phyloP scores from a whole-genome alignment of 2,888 invertebrate genomes.

The Spodoptera exigua region DNA sequence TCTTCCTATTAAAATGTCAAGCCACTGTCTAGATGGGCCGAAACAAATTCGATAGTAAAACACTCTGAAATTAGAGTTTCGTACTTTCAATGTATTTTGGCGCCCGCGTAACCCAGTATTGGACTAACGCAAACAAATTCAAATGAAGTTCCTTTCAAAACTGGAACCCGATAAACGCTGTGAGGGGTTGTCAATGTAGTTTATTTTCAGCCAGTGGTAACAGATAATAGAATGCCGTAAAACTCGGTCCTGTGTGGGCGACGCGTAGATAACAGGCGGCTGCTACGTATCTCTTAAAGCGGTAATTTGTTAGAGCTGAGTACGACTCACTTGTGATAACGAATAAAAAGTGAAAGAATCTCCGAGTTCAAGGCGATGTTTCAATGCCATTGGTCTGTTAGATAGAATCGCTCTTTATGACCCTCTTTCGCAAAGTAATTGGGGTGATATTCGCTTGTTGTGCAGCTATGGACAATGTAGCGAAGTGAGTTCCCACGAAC shows the following conservation, averaged over 20 bases:
- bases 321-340: slow-evolving; percentile 72
- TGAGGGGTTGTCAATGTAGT: slow-evolving; percentile 70
- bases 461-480: slow-evolving; percentile 9
- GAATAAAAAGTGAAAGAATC: slow-evolving; percentile 63
- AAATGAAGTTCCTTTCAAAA: slow-evolving; percentile 62
- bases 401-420: slow-evolving; percentile 40
- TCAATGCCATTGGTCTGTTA: slow-evolving; percentile 24
- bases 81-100: slow-evolving; percentile 13
- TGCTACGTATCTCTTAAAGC: slow-evolving; percentile 77
- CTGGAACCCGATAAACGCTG: slow-evolving; percentile 64
- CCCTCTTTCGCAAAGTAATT: slow-evolving; percentile 42
- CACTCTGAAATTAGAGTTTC: neutral
- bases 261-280: slow-evolving; percentile 75
- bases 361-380: slow-evolving; percentile 62
- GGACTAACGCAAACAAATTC: slow-evolving; percentile 24
- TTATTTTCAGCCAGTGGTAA: slow-evolving; percentile 83
- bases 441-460: slow-evolving; percentile 26
- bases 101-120: slow-evolving; percentile 6
- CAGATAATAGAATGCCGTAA: slow-evolving; percentile 82
- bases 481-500: slow-evolving; percentile 28
- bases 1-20: slow-evolving; percentile 29
- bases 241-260: slow-evolving; percentile 80
- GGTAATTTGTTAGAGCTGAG: slow-evolving; percentile 82
- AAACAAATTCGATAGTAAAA: slow-evolving; percentile 1
- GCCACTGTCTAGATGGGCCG: neutral